A percentile compares a stretch with the other conserved stretches of the same genome.
Conservation (phyloP, 2,113 vertebrate genomes). For the Trogon melanurus region DNA sequence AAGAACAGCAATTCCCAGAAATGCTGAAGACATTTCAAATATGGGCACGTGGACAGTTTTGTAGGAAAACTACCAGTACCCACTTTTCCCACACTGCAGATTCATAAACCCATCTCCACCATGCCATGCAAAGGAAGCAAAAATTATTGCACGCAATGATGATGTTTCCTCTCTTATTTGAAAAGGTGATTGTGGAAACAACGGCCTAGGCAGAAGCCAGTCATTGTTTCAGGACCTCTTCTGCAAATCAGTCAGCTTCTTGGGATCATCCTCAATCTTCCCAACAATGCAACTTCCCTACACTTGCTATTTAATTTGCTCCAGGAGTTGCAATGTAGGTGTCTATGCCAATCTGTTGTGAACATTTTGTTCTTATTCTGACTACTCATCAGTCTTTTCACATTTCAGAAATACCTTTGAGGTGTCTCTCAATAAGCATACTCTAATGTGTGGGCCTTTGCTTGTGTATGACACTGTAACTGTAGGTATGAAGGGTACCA, state of each 20-base stretch:
- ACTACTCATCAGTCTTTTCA: neutral
- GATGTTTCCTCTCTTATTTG: neutral
- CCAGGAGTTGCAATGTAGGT: neutral
- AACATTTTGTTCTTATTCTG: neutral
- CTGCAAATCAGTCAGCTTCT: neutral
- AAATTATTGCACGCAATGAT: neutral
- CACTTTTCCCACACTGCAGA: neutral
- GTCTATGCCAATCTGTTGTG: neutral
- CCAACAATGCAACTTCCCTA: neutral
- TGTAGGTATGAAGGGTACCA: neutral
- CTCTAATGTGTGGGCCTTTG: neutral
- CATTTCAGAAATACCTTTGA: neutral
- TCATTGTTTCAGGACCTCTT: neutral
- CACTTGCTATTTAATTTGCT: neutral
- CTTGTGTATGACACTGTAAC: neutral
- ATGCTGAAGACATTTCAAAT: neutral
- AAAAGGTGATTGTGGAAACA: neutral
- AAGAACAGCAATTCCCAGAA: neutral
- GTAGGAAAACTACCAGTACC: neutral
- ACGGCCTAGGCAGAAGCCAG: neutral
- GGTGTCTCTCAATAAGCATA: neutral
- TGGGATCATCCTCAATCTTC: neutral
- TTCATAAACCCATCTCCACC: neutral
- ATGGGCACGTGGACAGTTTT: neutral
- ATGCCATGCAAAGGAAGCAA: neutral